Evolutionary conservation across 2,113 vertebrate genomes (phyloP).

Genomic region (Diphyllodes magnificus): DNA sequence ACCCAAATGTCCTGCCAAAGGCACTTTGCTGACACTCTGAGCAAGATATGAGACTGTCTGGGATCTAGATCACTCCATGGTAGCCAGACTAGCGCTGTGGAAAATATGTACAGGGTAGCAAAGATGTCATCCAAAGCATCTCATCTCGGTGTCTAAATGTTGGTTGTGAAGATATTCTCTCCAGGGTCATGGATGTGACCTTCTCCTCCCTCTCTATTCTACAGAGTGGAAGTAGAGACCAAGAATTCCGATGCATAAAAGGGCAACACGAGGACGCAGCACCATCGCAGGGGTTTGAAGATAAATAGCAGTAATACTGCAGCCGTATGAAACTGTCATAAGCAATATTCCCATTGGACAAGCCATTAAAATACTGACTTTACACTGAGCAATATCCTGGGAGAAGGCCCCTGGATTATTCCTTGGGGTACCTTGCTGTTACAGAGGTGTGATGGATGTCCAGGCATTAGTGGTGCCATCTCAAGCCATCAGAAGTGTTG

Average conservation of each 20-base stretch:
- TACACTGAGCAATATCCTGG: constrained; percentile 24
- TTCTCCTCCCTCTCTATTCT: background rate
- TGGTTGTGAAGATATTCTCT: background rate
- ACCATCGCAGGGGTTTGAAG: constrained; percentile 10
- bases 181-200: background rate
- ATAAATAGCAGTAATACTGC: constrained; percentile 61
- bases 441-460: constrained; percentile 27
- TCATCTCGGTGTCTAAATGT: background rate
- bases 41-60: background rate
- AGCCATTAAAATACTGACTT: constrained; percentile 53
- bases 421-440: constrained; percentile 24
- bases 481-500: constrained; percentile 3
- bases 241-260: background rate
- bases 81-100: background rate
- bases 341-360: constrained; percentile 48
- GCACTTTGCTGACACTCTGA: background rate
- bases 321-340: constrained; percentile 60
- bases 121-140: background rate
- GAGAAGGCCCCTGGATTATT: constrained; percentile 49
- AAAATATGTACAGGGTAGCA: background rate
- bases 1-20: background rate
- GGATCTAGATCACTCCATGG: background rate
- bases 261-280: background rate
- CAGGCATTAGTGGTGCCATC: constrained; percentile 34
- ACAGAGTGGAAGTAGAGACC: background rate